phyloP scores from a whole-genome alignment of 1,140 invertebrate species.

The Caenorhabditis briggsae region DNA sequence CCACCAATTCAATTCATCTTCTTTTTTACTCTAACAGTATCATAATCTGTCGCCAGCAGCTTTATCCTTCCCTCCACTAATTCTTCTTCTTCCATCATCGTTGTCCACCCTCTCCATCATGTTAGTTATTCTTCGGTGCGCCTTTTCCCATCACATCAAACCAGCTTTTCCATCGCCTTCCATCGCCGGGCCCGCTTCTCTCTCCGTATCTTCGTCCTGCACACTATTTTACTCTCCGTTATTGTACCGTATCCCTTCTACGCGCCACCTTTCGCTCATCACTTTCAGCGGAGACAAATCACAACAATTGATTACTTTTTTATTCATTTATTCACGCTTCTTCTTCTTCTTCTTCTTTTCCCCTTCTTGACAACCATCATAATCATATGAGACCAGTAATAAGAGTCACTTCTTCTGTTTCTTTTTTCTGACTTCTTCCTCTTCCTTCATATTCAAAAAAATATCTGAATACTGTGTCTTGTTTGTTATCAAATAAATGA shows the following conservation, averaged over 20 bases:
- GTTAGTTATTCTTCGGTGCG: constrained; percentile 49
- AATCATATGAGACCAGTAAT: constrained; percentile 4
- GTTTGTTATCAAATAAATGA: neutral
- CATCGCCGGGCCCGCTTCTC: neutral
- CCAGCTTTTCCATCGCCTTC: constrained; percentile 30
- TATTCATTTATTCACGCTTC: constrained; percentile 42
- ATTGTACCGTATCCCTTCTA: constrained; percentile 25
- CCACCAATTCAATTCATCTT: constrained; percentile 33
- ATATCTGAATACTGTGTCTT: constrained; percentile 11
- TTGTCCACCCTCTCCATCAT: constrained; percentile 42
- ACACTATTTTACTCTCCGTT: constrained; percentile 34
- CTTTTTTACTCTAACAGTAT: constrained; percentile 39
- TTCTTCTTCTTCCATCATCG: neutral
- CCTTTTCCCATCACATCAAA: constrained; percentile 57
- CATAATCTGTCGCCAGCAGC: constrained; percentile 50
- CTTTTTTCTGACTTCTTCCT: neutral
- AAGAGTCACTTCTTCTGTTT: neutral
- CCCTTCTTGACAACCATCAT: constrained; percentile 43
- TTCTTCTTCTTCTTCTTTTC: too few species aligned
- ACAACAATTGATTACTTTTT: constrained; percentile 30
- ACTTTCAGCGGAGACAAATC: constrained; percentile 8
- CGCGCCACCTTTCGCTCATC: constrained; percentile 8
- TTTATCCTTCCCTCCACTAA: neutral
- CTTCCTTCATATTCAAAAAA: neutral
- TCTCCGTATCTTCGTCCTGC: neutral